Evolutionary conservation across 1,140 invertebrate species (phyloP).

Genomic region (Penaeus vannamei): DNA sequence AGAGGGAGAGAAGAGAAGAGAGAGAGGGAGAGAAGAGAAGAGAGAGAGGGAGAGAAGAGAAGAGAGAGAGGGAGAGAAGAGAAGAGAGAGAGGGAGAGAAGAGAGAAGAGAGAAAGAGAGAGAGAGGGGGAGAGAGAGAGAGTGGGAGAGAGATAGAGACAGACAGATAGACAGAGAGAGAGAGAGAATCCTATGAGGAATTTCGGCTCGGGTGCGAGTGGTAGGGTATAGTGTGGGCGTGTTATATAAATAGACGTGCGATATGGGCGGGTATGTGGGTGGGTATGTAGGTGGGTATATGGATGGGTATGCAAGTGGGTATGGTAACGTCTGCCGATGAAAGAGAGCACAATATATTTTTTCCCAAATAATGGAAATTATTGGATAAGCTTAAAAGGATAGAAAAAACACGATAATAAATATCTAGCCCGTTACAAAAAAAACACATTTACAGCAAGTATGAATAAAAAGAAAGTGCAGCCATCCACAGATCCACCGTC

Average conservation of each 20-base stretch:
- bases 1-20: constrained; percentile 27
- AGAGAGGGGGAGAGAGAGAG: constrained; percentile 2
- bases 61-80: constrained; percentile 32
- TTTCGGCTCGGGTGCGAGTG: too few relatives aligned
- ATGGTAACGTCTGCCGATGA: not conserved
- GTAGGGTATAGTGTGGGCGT: too few relatives aligned
- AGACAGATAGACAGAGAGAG: too few relatives aligned
- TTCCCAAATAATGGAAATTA: too few relatives aligned
- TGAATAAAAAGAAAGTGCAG: too few relatives aligned
- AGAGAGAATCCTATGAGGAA: not conserved
- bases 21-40: constrained; percentile 27
- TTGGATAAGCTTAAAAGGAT: too few relatives aligned
- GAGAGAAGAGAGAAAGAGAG: not conserved
- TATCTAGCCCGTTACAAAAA: too few relatives aligned
- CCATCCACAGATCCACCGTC: too few relatives aligned
- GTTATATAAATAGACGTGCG: too few relatives aligned
- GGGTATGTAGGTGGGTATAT: constrained; percentile 20
- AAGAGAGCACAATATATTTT: too few relatives aligned
- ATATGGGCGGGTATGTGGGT: constrained; percentile 7
- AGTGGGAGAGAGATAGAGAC: not conserved
- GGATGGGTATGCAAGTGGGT: not conserved
- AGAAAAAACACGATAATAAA: too few relatives aligned
- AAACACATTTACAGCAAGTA: too few relatives aligned
- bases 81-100: constrained; percentile 11
- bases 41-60: constrained; percentile 24